Base-by-base conservation (phyloP, 2,797 vertebrate species). In the Mormyrops boulengeri region DNA sequence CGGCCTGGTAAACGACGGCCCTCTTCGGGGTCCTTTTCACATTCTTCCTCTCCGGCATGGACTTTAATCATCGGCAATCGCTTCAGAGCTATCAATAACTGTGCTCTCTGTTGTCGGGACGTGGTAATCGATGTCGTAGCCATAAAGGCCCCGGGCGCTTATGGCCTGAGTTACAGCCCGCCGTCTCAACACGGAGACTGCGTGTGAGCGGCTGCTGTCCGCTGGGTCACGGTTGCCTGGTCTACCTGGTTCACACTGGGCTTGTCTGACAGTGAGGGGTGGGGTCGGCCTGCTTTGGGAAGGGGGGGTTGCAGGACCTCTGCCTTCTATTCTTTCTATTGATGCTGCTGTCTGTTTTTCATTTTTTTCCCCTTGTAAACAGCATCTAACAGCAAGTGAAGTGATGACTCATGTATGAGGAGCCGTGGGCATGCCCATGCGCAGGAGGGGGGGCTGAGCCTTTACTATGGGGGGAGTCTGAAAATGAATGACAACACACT, bases 21-120 rank as follows among this genome's bases (percentile, higher is more conserved):
- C 93, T 88, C 89, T 92, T 93, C 91, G 91, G 69, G 89, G 92
- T 92, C 93, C 89, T 90, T 92, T 91, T 90, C 90, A 89, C 91
- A 87, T 92, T 80, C 88, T 80, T 91, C 91, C 90, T 91, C 93
- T 93, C 91, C 91, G 93, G 93, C 93, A 93, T 92, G 94, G 90
- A 90, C 93, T 95, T 95, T 94, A 94, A 95, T 95, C 94, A 94
- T 93, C 85, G 88, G n/a, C 91, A 91, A 92, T 93, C 93, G 92
- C 93, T 92, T 90, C 85, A 88, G 19, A 14, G 91, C 90, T 90
- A 92, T 88, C 91, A 94, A 94, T 94, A 92, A 93, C 90, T 91
- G 88, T 90, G 92, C 90, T 73, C 93, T 92, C 91, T 92, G 92
- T 91, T 92, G 92, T 92, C 92, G 91, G 92, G 90, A 92, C 91